These are phyloP conservation scores for Dicyrtoma fusca DNA, from an alignment of 2,888 invertebrate species.

Conservation along the genomic window DNA sequence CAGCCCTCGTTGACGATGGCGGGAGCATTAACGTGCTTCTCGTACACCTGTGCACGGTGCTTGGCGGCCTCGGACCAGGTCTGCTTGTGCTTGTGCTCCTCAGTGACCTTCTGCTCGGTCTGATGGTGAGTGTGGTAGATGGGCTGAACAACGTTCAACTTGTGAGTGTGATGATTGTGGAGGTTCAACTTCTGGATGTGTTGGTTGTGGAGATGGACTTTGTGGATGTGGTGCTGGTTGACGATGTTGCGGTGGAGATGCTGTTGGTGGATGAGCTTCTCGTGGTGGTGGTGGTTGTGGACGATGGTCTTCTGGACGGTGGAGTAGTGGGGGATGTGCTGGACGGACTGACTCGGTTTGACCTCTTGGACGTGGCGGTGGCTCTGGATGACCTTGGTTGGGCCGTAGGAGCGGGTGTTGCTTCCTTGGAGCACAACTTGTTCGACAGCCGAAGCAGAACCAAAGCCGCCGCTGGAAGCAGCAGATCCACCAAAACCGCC, in stretches of 20 bases:
- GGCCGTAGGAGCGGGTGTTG: too few relatives aligned
- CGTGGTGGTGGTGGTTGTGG: slow-evolving; percentile 28
- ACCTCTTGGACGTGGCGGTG: too few relatives aligned
- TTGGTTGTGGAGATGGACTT: slow-evolving; percentile 33
- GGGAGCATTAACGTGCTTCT: too few relatives aligned
- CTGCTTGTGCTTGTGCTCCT: slow-evolving; percentile 9
- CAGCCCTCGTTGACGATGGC: too few relatives aligned
- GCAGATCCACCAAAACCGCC: too few relatives aligned
- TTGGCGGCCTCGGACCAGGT: too few relatives aligned
- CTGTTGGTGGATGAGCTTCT: slow-evolving; percentile 26
- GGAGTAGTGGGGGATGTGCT: background rate
- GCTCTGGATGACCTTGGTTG: too few relatives aligned
- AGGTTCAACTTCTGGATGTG: slow-evolving; percentile 20
- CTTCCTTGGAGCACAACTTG: too few relatives aligned
- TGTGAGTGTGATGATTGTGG: slow-evolving; percentile 19
- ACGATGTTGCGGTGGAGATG: slow-evolving; percentile 26
- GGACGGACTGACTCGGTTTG: too few relatives aligned
- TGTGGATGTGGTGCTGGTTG: slow-evolving; percentile 33
- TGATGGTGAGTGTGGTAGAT: slow-evolving; percentile 16
- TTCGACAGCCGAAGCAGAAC: too few relatives aligned
- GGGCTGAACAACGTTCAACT: slow-evolving; percentile 25
- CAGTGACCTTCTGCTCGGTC: slow-evolving; percentile 1
- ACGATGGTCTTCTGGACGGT: slow-evolving; percentile 11
- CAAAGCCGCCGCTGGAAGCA: too few relatives aligned
- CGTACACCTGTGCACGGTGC: too few relatives aligned